Base-by-base conservation (phyloP, 2,113 vertebrate species). In the Dicentrarchus labrax region DNA sequence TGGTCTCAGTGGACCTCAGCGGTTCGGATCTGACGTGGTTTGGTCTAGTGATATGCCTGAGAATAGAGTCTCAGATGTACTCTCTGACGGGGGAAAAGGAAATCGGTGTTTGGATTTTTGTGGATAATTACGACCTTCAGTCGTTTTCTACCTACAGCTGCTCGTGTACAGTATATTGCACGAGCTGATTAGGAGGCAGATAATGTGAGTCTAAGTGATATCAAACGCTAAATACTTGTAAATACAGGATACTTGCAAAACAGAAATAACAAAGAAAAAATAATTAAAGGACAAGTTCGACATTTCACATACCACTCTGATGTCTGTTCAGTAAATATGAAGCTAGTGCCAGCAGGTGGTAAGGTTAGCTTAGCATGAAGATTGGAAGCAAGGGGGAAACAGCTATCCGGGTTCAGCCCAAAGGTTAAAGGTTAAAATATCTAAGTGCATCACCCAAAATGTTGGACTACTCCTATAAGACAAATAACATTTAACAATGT, bases 1-100 rank as follows among this genome's bases (percentile, higher is more conserved):
- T 76, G 80, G 67, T 83, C 83, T 86, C 81, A 38, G 53, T 70
- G 69, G 86, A 91, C 83, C 80, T 45, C 8, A 56, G 59, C 47
- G 21, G 73, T 85, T 75, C 22, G 36, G 61, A 78, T 80, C 56
- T 71, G 71, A 13, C 3, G 56, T 54, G 64, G 67, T 85, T 82
- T 81, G 68, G 81, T 74, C 45, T 69, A 51, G 60, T 75, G 83
- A 76, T 75, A 65, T 53, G 82, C 30, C 76, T 78, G 61, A 78
- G 53, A 56, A 76, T 45, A 68, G 54, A 48, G 36, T 61, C 41
- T 72, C 48, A 13, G 57, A 64, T 56, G 56, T 72, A 41, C 60
- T 38, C 12, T 70, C 0, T 38, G 60, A 74, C 48, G 54, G n/a
- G 21, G 13, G 48, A 56, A 78, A 57, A 59, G 21, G 21, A 19